A percentile compares a stretch with the other conserved stretches of the same genome.
Conservation (phyloP, 1,140 invertebrate species). For the Bombus superbus region DNA sequence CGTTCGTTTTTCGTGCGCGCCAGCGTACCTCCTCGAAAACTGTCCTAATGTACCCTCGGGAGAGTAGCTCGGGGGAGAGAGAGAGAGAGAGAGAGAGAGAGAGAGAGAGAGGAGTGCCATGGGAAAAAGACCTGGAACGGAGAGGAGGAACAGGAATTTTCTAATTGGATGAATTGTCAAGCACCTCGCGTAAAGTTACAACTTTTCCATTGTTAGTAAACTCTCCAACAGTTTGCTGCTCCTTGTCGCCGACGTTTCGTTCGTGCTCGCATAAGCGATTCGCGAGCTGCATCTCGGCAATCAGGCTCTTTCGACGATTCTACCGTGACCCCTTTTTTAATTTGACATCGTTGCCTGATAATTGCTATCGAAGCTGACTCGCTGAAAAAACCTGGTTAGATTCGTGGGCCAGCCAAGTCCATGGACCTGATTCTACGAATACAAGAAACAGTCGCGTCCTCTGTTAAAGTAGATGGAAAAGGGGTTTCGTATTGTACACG, state of each 20-base stretch:
- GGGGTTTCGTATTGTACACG: too few relatives aligned
- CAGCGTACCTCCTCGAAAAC: constrained; percentile 20
- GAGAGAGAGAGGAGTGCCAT: background rate
- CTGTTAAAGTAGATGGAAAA: too few relatives aligned
- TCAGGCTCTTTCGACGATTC: background rate
- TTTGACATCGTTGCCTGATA: constrained; percentile 26
- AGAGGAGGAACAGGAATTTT: constrained; percentile 38
- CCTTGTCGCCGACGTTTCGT: constrained; percentile 3
- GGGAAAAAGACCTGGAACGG: constrained; percentile 23
- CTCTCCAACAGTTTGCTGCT: constrained; percentile 16
- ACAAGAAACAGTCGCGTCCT: background rate
- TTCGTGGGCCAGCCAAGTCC: constrained; percentile 12
- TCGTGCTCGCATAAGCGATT: constrained; percentile 32
- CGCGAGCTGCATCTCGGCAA: background rate
- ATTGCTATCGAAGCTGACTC: constrained; percentile 3
- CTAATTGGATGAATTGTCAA: constrained; percentile 66
- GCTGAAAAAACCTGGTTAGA: background rate
- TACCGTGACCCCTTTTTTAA: background rate
- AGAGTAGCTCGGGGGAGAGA: too few relatives aligned
- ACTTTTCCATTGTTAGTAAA: constrained; percentile 58
- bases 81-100: too few relatives aligned
- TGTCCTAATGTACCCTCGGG: constrained; percentile 31
- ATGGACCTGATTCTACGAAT: background rate
- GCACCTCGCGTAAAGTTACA: constrained; percentile 47
- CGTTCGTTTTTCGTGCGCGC: background rate